Conservation (phyloP, 1,140 invertebrate species). For the Carposina sasakii region DNA sequence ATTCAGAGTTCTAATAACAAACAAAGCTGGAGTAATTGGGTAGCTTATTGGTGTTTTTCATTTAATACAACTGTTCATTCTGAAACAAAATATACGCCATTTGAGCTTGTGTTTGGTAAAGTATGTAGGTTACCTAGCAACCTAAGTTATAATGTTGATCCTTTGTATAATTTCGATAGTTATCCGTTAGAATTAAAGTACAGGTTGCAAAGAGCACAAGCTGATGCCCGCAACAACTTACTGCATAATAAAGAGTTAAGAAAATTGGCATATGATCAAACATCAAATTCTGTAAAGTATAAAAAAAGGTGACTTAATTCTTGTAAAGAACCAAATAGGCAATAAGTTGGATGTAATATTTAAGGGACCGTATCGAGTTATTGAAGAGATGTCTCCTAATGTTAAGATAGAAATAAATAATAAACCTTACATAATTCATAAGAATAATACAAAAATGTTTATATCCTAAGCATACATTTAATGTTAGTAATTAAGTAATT, state of each 20-base stretch:
- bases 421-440: neutral
- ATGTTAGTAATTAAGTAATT: too few species aligned
- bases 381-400: neutral
- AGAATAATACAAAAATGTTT: neutral
- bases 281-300: neutral
- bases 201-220: neutral
- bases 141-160: neutral
- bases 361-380: neutral
- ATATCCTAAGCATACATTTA: too few species aligned
- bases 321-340: neutral
- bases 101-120: slow-evolving; percentile 1
- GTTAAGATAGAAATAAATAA: neutral
- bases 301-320: neutral
- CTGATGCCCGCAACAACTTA: neutral
- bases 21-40: neutral
- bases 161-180: neutral
- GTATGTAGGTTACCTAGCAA: neutral
- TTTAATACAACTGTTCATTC: slow-evolving; percentile 1
- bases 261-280: neutral
- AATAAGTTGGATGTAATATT: neutral
- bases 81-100: neutral
- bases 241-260: neutral
- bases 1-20: neutral
- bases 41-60: slow-evolving; percentile 1
- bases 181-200: neutral